Evolutionary conservation across 2,888 invertebrate species (phyloP), one percentile per base, ranked within the genome.

Genomic region (Heteromyza rotundicornis): DNA sequence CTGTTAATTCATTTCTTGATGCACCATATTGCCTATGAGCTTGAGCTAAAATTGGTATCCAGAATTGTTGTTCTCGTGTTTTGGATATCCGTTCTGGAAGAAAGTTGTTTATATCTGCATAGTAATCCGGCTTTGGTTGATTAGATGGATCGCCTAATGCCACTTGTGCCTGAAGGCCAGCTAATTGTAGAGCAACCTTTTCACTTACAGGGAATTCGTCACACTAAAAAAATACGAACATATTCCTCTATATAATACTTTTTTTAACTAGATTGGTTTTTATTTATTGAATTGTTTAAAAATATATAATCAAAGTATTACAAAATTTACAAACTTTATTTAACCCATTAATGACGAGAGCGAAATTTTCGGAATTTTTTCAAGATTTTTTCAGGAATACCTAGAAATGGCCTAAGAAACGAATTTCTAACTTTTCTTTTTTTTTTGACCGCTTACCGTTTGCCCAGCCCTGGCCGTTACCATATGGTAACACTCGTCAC

Each of bases 131-230:
- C 65, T 91, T 90, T 53, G 90, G 91, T 63, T 87, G 87, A 67
- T 86, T 86, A 16, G 87, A 85, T 0, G 91, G 91, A 85, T 95
- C 94, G 12, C 96, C 96, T 56, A 96, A 86, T n/a, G 95, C 90
- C 50, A 96, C 96, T 84, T 96, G 96, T 12, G 95, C 95, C 82
- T 97, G 96, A 14, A 97, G 86, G 19, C 97, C 97, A 0, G 96
- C 96, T 71, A 97, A 84, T 81, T 97, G 96, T 1, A 97, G 86
- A 0, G 96, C 95, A 58, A 96, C 95, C 83, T 96, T 94, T 84
- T 96, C 95, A 35, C 94, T 95, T 7, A 97, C 95, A 0, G 95
- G 95, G 81, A 95, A 96, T 83, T 96, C 95, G 83, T 97, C 96
- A 84, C 92, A 89, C 92, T 95, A 22, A 44, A 74, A 72, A 1